These are phyloP conservation scores for Myrmecophaga tridactyla DNA, from an alignment of 2,113 vertebrate genomes.

Conservation along the genomic window DNA sequence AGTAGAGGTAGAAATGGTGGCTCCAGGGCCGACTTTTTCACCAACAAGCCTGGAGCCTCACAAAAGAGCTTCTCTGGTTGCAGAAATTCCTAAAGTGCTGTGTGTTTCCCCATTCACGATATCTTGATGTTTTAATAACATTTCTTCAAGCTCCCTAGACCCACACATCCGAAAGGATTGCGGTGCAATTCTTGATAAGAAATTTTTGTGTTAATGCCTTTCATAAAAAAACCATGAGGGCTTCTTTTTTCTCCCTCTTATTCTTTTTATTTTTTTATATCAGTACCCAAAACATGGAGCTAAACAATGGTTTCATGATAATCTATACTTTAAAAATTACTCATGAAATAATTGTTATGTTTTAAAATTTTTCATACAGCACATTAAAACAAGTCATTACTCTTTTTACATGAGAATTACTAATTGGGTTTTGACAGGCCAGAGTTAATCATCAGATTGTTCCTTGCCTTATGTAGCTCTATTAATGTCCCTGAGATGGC, in stretches of 20 bases:
- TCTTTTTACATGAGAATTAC: conserved; percentile 41
- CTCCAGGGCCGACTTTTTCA: not conserved
- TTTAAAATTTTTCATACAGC: not conserved
- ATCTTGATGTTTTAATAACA: not conserved
- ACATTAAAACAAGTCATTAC: not conserved
- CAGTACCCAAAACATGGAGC: not conserved
- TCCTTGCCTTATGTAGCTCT: not conserved
- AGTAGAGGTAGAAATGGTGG: not conserved
- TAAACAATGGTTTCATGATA: not conserved
- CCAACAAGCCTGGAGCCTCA: not conserved
- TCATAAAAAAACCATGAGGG: not conserved
- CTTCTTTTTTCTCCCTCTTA: not conserved
- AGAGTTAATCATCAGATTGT: not conserved
- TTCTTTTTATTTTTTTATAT: not conserved
- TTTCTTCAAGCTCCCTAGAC: not conserved
- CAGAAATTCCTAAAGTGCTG: not conserved
- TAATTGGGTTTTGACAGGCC: not conserved
- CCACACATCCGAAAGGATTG: not conserved
- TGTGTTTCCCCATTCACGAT: not conserved
- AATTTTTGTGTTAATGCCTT: not conserved
- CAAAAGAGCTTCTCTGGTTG: not conserved
- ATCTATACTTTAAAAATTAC: not conserved
- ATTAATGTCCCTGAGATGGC: not conserved
- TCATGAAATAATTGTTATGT: not conserved
- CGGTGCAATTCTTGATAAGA: not conserved